Base-by-base conservation (phyloP, 2,888 invertebrate species). In the Alloplasta piceator region DNA sequence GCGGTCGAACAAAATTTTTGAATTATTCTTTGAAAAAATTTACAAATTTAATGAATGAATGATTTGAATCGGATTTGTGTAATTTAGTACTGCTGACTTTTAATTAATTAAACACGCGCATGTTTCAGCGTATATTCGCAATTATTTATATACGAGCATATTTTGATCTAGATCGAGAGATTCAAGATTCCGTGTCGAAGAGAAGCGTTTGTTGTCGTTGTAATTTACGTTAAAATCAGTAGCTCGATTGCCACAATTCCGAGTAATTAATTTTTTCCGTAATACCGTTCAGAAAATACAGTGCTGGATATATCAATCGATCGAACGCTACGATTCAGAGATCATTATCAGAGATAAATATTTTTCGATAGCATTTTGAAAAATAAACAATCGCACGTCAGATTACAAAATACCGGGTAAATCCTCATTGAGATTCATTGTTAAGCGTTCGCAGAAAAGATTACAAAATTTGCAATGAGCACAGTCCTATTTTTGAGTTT, bases 121-220 rank as follows among this genome's bases (percentile, higher is more conserved):
- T 56, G 16, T 38, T 39, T 46, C 16, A 46, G 14, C n/a, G n/a
- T 41, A 26, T 38, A 43, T 41, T 78, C 50, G 12, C 60, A 60
- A 68, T 80, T 55, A 77, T 46, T 41, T 68, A 52, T 43, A 64
- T 66, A 73, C 67, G 72, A 73, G 50, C 72, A 50, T 64, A 74
- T 76, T 73, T 77, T 58, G 48, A 78, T 81, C 70, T 39, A 64
- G 78, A 81, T 78, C 56, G 46, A 55, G 41, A 61, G 50, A 77
- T 58, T 72, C 76, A 76, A 55, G 56, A 46, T 72, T 61, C 76
- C 76, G 72, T 77, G 68, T 73, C 76, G 50, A 39, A 66, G 63
- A 36, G 43, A 10, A 10, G 43, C 43, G 6, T 43, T 43, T 26
- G 26, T 26, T 26, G 26, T 26, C 26, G 56, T 14, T 10, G 10